phyloP scores from a whole-genome alignment of 2,797 vertebrate genomes.

The Antennarius maculatus region DNA sequence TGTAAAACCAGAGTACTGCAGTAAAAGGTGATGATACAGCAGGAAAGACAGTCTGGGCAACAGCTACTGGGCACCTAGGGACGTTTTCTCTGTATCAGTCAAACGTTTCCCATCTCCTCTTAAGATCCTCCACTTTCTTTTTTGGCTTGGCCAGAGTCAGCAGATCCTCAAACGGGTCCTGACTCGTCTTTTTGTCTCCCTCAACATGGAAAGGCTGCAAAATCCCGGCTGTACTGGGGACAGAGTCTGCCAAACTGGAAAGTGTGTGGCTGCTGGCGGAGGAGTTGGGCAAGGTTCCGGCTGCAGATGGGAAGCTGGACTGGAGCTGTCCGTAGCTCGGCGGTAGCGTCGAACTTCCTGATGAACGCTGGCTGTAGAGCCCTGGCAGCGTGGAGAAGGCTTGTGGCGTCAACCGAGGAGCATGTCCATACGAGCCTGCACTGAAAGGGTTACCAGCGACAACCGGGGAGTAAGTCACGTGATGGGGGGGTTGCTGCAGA shows the following conservation, averaged over 20 bases:
- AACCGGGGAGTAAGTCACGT: conserved; percentile 79
- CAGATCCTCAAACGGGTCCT: conserved; percentile 94
- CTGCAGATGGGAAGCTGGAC: conserved; percentile 44
- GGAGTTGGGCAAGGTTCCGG: conserved; percentile 71
- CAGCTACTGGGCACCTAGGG: conserved; percentile 4
- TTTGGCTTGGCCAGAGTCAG: conserved; percentile 87
- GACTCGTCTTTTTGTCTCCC: conserved; percentile 76
- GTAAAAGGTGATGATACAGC: conserved; percentile 30
- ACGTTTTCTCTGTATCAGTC: conserved; percentile 78
- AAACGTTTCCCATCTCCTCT: conserved; percentile 95
- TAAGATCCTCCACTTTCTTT: conserved; percentile 90
- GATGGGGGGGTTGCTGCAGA: conserved; percentile 72
- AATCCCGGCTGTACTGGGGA: conserved; percentile 70
- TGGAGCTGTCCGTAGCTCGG: conserved; percentile 63
- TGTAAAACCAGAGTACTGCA: conserved; percentile 19
- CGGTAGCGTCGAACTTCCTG: conserved; percentile 72
- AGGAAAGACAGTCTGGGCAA: conserved; percentile 11
- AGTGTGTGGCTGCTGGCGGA: conserved; percentile 83
- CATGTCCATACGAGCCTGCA: conserved; percentile 76
- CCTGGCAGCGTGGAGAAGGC: conserved; percentile 83
- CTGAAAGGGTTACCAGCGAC: conserved; percentile 84
- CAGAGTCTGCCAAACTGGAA: conserved; percentile 72
- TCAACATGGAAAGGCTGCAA: conserved; percentile 74
- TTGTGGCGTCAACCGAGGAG: conserved; percentile 69
- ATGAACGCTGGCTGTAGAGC: conserved; percentile 84